Evolutionary conservation across 2,888 invertebrate species (phyloP).

Genomic region (Ormyrus pomaceus): DNA sequence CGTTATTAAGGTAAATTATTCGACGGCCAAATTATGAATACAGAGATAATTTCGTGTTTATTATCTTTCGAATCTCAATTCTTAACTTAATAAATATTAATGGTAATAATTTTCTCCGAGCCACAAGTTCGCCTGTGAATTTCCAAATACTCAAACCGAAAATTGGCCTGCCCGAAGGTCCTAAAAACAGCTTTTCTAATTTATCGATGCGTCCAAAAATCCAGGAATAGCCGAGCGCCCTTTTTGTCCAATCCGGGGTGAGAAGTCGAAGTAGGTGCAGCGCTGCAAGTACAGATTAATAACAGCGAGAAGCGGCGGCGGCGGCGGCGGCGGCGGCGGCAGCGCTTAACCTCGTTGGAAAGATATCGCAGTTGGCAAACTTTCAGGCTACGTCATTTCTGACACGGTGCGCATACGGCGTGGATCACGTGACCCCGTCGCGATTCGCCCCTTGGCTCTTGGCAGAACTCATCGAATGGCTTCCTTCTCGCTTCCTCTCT

Average conservation of each 20-base stretch:
- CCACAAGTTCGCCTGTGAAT: too few species aligned
- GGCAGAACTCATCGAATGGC: conserved; percentile 39
- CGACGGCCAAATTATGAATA: not conserved
- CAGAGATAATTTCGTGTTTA: not conserved
- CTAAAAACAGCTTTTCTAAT: not conserved
- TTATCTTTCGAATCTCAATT: conserved; percentile 1
- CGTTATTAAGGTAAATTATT: conserved; percentile 26
- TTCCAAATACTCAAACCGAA: too few species aligned
- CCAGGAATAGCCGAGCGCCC: conserved; percentile 1
- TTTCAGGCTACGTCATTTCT: conserved; percentile 48
- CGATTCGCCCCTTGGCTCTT: conserved; percentile 37
- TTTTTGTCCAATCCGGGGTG: conserved; percentile 16
- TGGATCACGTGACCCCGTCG: conserved; percentile 40
- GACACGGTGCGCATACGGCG: conserved; percentile 23
- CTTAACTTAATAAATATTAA: conserved; percentile 21
- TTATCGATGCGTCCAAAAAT: not conserved
- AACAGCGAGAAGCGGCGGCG: not conserved
- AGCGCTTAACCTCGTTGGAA: conserved; percentile 52
- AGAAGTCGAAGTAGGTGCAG: conserved; percentile 56
- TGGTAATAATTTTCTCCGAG: not conserved
- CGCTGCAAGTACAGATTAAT: conserved; percentile 37
- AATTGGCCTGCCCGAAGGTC: too few species aligned
- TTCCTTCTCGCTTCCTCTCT: not conserved
- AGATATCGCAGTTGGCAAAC: conserved; percentile 53
- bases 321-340: not conserved